Evolutionary conservation across 2,113 vertebrate genomes (phyloP), one percentile per base, ranked within the genome.

Genomic region (Pongo abelii): DNA sequence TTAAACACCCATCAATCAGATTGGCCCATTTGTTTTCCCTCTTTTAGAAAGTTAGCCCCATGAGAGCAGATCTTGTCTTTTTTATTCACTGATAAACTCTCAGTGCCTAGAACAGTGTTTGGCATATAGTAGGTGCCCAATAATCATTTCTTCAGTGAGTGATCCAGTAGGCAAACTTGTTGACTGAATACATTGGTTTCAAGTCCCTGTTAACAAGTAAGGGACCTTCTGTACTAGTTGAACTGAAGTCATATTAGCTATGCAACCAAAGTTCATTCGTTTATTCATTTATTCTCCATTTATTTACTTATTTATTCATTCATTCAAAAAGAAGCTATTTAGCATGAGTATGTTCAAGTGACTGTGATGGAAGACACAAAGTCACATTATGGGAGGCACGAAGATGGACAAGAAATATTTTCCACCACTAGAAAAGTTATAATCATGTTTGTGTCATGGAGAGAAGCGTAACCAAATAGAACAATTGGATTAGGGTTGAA

Each of bases 271-370:
- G 57, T 86, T 93, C 81, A 90, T 94, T 96, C 38, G 48, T 72
- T 93, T 97, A 92, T 97, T 97, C 77, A 93, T 97, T 91, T 95
- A 59, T 96, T 96, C 93, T 86, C 87, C 40, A 83, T 89, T 91
- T 89, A 80, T 79, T 87, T 96, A 93, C 59, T 93, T 89, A 95
- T 75, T 91, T 70, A 91, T 80, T 93, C 88, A 96, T 87, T 94
- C 93, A 84, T 83, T 93, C 83, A 84, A 59, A 97, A 94, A 67
- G 4, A 32, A 91, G 40, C 80, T 93, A 61, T 91, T 90, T 97
- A 95, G 84, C 80, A 97, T 88, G 94, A 84, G 85, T 55, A 12
- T 91, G 84, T 92, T 96, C 72, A 95, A 69, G 89, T 94, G 40
- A 38, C 93, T 91, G 72, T 95, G 95, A 95, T 90, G 72, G n/a